Evolutionary conservation across 2,797 vertebrate species (phyloP).

Genomic region (Acrossocheilus fasciatus): DNA sequence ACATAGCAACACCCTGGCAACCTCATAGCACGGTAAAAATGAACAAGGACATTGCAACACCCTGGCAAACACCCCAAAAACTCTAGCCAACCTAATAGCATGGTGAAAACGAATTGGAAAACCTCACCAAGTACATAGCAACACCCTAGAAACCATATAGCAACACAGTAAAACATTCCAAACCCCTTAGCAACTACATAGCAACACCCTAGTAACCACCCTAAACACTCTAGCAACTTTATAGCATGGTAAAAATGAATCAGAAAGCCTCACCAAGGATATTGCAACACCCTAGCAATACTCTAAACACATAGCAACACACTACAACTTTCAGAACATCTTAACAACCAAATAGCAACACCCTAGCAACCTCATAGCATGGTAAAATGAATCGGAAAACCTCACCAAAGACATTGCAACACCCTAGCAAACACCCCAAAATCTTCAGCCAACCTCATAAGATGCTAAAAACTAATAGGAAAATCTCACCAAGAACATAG

Average conservation of each 20-base stretch:
- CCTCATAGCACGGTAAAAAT: neutral
- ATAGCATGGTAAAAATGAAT: neutral
- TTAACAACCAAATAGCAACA: neutral
- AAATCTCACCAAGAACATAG: too few relatives aligned
- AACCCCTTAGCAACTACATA: neutral
- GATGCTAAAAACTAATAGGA: too few relatives aligned
- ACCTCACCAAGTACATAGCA: too few relatives aligned
- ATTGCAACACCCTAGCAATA: neutral
- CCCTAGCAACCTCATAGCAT: neutral
- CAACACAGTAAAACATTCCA: neutral
- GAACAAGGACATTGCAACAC: too few relatives aligned
- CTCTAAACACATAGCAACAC: too few relatives aligned
- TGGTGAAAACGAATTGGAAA: too few relatives aligned
- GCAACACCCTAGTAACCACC: neutral
- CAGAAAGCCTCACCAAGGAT: neutral
- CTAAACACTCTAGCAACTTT: neutral
- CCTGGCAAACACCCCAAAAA: neutral
- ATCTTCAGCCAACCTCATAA: neutral
- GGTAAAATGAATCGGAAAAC: too few relatives aligned
- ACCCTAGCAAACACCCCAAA: neutral
- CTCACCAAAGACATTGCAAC: too few relatives aligned
- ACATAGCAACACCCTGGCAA: neutral
- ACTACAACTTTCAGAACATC: neutral
- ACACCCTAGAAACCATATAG: neutral
- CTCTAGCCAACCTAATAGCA: neutral